These are phyloP conservation scores for Phaethon lepturus DNA, from an alignment of 2,113 vertebrate species.

Conservation along the genomic window DNA sequence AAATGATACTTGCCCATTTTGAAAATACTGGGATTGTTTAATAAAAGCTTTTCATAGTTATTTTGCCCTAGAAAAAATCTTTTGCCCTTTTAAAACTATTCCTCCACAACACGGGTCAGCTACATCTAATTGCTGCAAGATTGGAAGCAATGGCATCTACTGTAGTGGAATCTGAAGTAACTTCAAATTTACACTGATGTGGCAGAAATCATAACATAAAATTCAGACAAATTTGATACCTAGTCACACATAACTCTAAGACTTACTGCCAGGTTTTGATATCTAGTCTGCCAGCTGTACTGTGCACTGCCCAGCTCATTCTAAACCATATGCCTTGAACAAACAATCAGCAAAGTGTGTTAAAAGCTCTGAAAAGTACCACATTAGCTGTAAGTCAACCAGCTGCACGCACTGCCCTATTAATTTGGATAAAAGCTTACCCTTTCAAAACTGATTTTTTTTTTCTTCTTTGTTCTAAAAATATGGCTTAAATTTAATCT, in stretches of 20 bases:
- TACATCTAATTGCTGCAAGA: neutral
- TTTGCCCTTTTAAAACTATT: neutral
- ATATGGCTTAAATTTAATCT: neutral
- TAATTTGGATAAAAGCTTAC: slow-evolving; percentile 23
- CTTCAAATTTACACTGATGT: neutral
- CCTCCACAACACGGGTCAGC: neutral
- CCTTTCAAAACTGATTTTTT: neutral
- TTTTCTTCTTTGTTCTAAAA: neutral
- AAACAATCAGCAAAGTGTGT: slow-evolving; percentile 62
- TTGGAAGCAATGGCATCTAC: neutral
- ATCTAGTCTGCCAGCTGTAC: slow-evolving; percentile 56
- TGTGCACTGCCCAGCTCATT: slow-evolving; percentile 53
- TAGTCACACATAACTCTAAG: neutral
- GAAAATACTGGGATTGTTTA: slow-evolving; percentile 7
- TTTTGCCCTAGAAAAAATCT: neutral
- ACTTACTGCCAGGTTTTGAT: slow-evolving; percentile 40
- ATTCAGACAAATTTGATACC: slow-evolving; percentile 23
- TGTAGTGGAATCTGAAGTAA: neutral
- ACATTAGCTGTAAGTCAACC: slow-evolving; percentile 44
- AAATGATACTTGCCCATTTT: slow-evolving; percentile 14
- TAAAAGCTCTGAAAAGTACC: slow-evolving; percentile 40
- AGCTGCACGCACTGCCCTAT: slow-evolving; percentile 30
- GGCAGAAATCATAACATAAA: neutral
- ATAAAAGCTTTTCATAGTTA: neutral
- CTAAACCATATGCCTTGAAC: slow-evolving; percentile 63